phyloP scores from a whole-genome alignment of 2,888 invertebrate genomes.

The Drosophila neonasuta region DNA sequence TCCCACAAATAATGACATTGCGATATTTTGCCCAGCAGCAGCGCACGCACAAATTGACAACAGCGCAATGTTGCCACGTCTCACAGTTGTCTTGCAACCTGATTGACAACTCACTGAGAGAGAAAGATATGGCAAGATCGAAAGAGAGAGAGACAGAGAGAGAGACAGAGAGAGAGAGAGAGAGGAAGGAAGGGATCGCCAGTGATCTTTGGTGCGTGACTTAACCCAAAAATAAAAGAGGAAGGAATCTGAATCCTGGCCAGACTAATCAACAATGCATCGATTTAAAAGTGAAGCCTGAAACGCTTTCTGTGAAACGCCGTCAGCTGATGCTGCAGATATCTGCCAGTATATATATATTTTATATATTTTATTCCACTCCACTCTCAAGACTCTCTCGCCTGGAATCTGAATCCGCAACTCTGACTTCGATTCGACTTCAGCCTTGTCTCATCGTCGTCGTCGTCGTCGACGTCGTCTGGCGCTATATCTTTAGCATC shows the following conservation, averaged over 20 bases:
- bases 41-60: slow-evolving; percentile 40
- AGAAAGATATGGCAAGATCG: not conserved
- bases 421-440: slow-evolving; percentile 9
- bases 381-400: slow-evolving; percentile 20
- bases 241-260: slow-evolving; percentile 27
- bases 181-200: not conserved
- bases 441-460: slow-evolving; percentile 9
- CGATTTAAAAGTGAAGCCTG: slow-evolving; percentile 55
- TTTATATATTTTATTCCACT: not conserved
- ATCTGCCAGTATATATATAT: slow-evolving; percentile 32
- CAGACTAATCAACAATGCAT: slow-evolving; percentile 68
- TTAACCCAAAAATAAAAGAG: slow-evolving; percentile 36
- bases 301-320: slow-evolving; percentile 45
- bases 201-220: slow-evolving; percentile 51
- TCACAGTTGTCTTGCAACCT: slow-evolving; percentile 28
- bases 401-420: slow-evolving; percentile 12
- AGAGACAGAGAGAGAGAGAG: not conserved
- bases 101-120: slow-evolving; percentile 66
- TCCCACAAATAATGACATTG: slow-evolving; percentile 77
- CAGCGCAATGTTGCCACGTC: slow-evolving; percentile 29
- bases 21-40: slow-evolving; percentile 45
- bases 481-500: slow-evolving; percentile 80
- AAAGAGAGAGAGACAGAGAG: not conserved
- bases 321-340: slow-evolving; percentile 60
- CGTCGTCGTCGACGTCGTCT: slow-evolving; percentile 62